These are phyloP conservation scores for Crypturellus undulatus DNA, from an alignment of 2,113 vertebrate species.

Conservation along the genomic window DNA sequence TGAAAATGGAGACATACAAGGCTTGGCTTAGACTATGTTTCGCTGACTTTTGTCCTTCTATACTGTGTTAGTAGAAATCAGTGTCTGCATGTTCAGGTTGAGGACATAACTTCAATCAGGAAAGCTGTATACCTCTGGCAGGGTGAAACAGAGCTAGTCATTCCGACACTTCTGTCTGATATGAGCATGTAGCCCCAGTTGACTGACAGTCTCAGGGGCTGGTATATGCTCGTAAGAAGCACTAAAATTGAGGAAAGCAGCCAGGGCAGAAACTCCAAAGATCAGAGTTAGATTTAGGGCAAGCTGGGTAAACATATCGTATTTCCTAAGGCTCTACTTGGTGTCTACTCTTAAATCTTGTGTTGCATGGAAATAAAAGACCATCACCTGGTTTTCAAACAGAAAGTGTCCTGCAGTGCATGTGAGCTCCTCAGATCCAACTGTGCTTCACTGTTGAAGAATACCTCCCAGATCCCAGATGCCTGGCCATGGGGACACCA, in stretches of 20 bases:
- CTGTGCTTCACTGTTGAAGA: not conserved
- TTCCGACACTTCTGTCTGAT: not conserved
- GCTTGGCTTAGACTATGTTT: not conserved
- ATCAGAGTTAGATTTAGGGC: not conserved
- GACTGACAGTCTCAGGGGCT: not conserved
- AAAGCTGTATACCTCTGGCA: not conserved
- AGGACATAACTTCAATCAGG: not conserved
- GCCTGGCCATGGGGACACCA: not conserved
- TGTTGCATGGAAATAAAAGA: not conserved
- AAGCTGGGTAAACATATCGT: not conserved
- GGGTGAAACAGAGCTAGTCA: not conserved
- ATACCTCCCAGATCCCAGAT: not conserved
- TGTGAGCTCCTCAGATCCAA: not conserved
- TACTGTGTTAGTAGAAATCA: not conserved
- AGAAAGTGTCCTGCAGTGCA: accelerated
- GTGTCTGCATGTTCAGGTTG: too few relatives aligned
- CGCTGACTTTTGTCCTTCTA: not conserved
- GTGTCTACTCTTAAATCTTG: not conserved
- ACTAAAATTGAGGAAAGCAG: not conserved
- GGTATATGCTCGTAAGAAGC: not conserved
- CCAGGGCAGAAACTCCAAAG: not conserved
- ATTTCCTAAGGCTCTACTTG: not conserved
- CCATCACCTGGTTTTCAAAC: accelerated
- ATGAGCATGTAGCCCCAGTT: not conserved
- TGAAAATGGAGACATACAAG: not conserved